Evolutionary conservation across 2,797 vertebrate genomes (phyloP).

Genomic region (Merluccius polli): DNA sequence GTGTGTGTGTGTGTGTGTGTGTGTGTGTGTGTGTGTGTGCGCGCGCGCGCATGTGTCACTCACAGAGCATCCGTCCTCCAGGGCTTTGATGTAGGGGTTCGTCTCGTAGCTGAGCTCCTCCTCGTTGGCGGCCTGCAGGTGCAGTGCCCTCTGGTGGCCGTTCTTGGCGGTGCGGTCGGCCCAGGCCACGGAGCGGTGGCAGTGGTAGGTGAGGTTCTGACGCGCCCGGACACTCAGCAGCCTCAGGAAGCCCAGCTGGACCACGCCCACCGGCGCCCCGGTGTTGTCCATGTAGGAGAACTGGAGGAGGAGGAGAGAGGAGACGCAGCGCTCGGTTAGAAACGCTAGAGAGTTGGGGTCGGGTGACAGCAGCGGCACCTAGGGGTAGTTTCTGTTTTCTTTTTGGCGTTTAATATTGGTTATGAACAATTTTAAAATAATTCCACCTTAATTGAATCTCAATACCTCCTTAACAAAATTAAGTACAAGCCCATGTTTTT

Average conservation of each 20-base stretch:
- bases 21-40: conserved; percentile 1
- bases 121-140: conserved; percentile 80
- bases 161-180: conserved; percentile 62
- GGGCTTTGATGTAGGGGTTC: conserved; percentile 85
- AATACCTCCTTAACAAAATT: too few species aligned
- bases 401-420: too few species aligned
- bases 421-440: too few species aligned
- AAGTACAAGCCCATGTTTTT: too few species aligned
- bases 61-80: conserved; percentile 85
- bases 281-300: conserved; percentile 82
- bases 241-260: conserved; percentile 89
- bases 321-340: too few species aligned
- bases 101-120: conserved; percentile 83
- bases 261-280: conserved; percentile 78
- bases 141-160: conserved; percentile 72
- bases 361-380: too few species aligned
- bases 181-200: conserved; percentile 82
- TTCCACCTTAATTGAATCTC: too few species aligned
- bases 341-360: too few species aligned
- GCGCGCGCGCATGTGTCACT: too few species aligned
- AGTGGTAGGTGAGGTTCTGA: conserved; percentile 87
- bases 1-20: background rate
- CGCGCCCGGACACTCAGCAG: conserved; percentile 83
- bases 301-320: conserved; percentile 60
- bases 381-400: too few species aligned